These are phyloP conservation scores for Sycophila sp. DNA, from an alignment of 1,140 invertebrate species.

Conservation along the genomic window DNA sequence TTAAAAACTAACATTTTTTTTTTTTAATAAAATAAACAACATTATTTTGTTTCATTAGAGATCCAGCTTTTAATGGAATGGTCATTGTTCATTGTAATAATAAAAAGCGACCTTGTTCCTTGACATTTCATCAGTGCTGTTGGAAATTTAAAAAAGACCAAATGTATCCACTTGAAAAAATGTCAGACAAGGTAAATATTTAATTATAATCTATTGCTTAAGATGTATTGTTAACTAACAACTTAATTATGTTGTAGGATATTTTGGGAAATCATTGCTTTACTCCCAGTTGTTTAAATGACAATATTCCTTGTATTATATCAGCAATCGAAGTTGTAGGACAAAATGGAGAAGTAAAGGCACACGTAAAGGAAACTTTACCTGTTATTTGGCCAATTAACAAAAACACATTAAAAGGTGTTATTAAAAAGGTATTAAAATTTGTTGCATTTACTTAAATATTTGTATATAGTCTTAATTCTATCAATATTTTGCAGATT, in stretches of 20 bases:
- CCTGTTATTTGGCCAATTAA: not conserved
- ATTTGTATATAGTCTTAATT: too few relatives aligned
- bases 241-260: slow-evolving; percentile 38
- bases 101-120: slow-evolving; percentile 40
- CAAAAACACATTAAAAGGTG: slow-evolving; percentile 17
- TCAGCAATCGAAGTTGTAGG: slow-evolving; percentile 42
- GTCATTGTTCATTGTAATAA: slow-evolving; percentile 51
- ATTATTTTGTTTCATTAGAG: slow-evolving; percentile 41
- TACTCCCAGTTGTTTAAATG: slow-evolving; percentile 44
- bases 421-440: slow-evolving; percentile 29
- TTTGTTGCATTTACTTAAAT: too few relatives aligned
- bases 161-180: slow-evolving; percentile 32
- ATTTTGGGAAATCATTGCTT: slow-evolving; percentile 43
- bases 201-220: not conserved
- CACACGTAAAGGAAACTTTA: slow-evolving; percentile 1
- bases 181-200: slow-evolving; percentile 44
- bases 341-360: slow-evolving; percentile 35
- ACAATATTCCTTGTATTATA: slow-evolving; percentile 37
- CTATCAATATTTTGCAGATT: too few relatives aligned
- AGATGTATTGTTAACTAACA: not conserved
- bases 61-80: slow-evolving; percentile 54
- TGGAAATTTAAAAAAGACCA: slow-evolving; percentile 49
- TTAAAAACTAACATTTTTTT: not conserved
- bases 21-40: not conserved
- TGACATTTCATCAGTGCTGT: slow-evolving; percentile 47